Evolutionary conservation across 1,140 invertebrate genomes (phyloP).

Genomic region (Oedothorax gibbosus): DNA sequence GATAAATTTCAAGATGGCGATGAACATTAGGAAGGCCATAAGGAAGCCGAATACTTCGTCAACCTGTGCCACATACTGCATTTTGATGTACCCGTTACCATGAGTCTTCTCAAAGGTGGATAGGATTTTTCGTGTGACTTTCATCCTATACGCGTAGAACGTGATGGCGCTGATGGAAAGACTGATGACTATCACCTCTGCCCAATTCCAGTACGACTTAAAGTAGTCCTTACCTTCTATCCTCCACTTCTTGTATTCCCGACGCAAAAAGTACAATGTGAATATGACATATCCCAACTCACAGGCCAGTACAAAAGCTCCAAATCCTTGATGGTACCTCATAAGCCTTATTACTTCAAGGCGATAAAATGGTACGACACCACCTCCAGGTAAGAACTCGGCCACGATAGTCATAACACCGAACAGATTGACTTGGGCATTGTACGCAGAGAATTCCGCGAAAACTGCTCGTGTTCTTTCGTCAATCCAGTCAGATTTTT

Average conservation of each 20-base stretch:
- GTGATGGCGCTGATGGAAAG: constrained; percentile 69
- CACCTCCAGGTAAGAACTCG: constrained; percentile 72
- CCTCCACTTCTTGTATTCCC: constrained; percentile 66
- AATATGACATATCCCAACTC: constrained; percentile 69
- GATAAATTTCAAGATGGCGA: constrained; percentile 72
- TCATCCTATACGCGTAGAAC: constrained; percentile 70
- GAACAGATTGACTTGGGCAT: constrained; percentile 73
- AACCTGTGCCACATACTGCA: constrained; percentile 71
- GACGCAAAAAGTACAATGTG: constrained; percentile 71
- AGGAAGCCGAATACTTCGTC: constrained; percentile 71
- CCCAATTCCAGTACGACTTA: constrained; percentile 70
- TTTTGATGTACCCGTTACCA: constrained; percentile 72
- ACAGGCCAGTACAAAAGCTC: constrained; percentile 67
- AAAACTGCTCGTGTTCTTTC: constrained; percentile 72
- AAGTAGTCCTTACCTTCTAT: constrained; percentile 69
- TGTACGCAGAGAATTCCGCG: constrained; percentile 74
- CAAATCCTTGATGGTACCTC: constrained; percentile 67
- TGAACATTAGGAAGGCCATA: constrained; percentile 70
- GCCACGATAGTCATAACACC: constrained; percentile 70
- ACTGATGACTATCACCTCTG: constrained; percentile 69
- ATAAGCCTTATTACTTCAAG: constrained; percentile 71
- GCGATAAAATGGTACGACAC: constrained; percentile 70
- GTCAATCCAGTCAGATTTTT: constrained; percentile 72
- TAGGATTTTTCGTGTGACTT: constrained; percentile 69
- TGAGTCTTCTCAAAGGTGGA: constrained; percentile 67